Evolutionary conservation across 2,888 invertebrate species (phyloP).

Genomic region (Drosophila anomalata): DNA sequence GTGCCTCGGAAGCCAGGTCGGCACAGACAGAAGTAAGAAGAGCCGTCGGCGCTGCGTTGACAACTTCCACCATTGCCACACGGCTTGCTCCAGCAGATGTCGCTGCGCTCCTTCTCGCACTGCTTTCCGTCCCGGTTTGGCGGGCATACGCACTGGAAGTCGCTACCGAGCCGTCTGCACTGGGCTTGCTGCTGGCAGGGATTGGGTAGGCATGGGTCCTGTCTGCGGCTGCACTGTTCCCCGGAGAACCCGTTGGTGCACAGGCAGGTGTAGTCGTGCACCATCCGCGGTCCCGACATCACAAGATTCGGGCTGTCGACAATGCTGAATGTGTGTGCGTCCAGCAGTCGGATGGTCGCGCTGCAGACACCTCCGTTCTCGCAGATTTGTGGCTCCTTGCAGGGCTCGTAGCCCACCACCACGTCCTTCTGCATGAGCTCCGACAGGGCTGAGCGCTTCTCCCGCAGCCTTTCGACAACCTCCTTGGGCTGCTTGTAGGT

Average conservation of each 20-base stretch:
- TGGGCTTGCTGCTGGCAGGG: conserved; percentile 94
- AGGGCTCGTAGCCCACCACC: conserved; percentile 91
- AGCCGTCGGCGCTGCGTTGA: conserved; percentile 93
- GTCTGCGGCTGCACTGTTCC: conserved; percentile 91
- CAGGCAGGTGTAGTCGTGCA: conserved; percentile 91
- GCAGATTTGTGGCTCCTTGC: conserved; percentile 87
- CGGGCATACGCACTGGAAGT: conserved; percentile 93
- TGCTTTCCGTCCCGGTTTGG: conserved; percentile 91
- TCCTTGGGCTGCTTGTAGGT: conserved; percentile 88
- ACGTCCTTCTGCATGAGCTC: conserved; percentile 86
- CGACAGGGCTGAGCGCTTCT: conserved; percentile 87
- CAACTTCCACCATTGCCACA: conserved; percentile 97
- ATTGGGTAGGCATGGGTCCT: conserved; percentile 95
- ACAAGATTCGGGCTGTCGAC: conserved; percentile 92
- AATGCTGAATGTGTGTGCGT: conserved; percentile 85
- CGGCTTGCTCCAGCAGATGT: conserved; percentile 93
- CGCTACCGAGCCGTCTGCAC: conserved; percentile 92
- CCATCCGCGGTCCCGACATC: conserved; percentile 92
- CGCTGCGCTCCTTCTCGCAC: conserved; percentile 93
- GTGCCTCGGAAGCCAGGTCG: conserved; percentile 95
- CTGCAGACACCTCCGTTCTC: conserved; percentile 92
- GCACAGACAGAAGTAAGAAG: conserved; percentile 95
- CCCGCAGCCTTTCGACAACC: conserved; percentile 87
- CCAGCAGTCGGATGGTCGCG: conserved; percentile 88
- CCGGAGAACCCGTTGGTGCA: conserved; percentile 94